phyloP scores from a whole-genome alignment of 2,797 vertebrate species.

The Poecilia picta region DNA sequence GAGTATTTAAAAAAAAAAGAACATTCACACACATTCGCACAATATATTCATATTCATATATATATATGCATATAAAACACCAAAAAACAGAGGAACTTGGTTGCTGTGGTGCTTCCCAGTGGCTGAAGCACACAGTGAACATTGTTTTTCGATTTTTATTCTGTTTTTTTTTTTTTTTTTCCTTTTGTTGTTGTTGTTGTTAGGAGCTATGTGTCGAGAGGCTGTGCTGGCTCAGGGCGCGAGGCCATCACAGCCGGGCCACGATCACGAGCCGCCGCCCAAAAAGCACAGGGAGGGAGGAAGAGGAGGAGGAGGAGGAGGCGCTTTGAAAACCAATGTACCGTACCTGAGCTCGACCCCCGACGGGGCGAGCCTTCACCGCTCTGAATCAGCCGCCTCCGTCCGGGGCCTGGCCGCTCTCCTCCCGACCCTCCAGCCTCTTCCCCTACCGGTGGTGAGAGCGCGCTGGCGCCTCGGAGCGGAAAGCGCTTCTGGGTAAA shows the following conservation, averaged over 20 bases:
- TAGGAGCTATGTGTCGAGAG: conserved; percentile 78
- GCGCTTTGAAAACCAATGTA: conserved; percentile 60
- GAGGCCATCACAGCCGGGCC: conserved; percentile 68
- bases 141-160: conserved; percentile 43
- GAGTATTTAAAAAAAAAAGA: conserved; percentile 76
- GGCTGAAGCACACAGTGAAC: conserved; percentile 84
- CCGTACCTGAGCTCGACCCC: conserved; percentile 54
- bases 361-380: conserved; percentile 50
- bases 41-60: conserved; percentile 82
- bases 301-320: conserved; percentile 33
- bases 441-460: conserved; percentile 45
- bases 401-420: conserved; percentile 38
- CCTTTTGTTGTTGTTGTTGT: conserved; percentile 20
- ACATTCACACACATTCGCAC: conserved; percentile 83
- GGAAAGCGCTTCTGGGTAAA: conserved; percentile 14
- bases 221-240: conserved; percentile 79
- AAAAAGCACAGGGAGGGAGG: conserved; percentile 36
- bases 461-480: conserved; percentile 26
- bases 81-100: conserved; percentile 76
- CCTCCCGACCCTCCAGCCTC: conserved; percentile 62
- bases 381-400: conserved; percentile 63
- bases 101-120: conserved; percentile 83
- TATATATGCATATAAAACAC: conserved; percentile 85
- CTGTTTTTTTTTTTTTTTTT: conserved; percentile 72
- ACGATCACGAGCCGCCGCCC: conserved; percentile 60